Evolutionary conservation across 1,140 invertebrate genomes (phyloP).

Genomic region (Chrysoperla carnea): DNA sequence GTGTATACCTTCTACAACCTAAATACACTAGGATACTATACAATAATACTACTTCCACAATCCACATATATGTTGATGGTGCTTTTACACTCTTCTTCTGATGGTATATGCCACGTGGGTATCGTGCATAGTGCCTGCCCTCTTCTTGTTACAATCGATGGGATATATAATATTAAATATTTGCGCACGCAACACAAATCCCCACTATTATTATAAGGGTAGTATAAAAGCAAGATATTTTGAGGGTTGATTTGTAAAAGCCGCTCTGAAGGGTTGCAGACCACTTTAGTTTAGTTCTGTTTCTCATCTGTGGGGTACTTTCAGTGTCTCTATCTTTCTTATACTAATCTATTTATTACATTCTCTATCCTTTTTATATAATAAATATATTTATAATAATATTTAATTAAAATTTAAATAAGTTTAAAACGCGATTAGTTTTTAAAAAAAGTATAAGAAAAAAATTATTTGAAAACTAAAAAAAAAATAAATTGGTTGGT

Average conservation of each 20-base stretch:
- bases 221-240: conserved; percentile 23
- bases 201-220: conserved; percentile 8
- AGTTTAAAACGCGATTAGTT: too few relatives aligned
- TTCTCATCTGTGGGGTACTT: conserved; percentile 22
- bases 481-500: too few relatives aligned
- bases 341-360: conserved; percentile 19
- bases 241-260: conserved; percentile 22
- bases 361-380: background rate
- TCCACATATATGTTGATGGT: too few relatives aligned
- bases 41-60: too few relatives aligned
- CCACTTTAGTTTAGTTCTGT: conserved; percentile 21
- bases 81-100: too few relatives aligned
- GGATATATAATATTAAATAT: background rate
- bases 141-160: background rate
- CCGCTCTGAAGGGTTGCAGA: conserved; percentile 27
- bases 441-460: too few relatives aligned
- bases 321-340: conserved; percentile 12
- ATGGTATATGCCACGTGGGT: too few relatives aligned
- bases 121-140: background rate
- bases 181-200: conserved; percentile 3
- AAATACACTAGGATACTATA: too few relatives aligned
- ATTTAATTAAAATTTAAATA: too few relatives aligned
- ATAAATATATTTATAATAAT: background rate
- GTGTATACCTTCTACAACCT: too few relatives aligned
- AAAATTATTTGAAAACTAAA: too few relatives aligned